Conservation (phyloP, 1,140 invertebrate genomes). For the Cheumatopsyche charites region DNA sequence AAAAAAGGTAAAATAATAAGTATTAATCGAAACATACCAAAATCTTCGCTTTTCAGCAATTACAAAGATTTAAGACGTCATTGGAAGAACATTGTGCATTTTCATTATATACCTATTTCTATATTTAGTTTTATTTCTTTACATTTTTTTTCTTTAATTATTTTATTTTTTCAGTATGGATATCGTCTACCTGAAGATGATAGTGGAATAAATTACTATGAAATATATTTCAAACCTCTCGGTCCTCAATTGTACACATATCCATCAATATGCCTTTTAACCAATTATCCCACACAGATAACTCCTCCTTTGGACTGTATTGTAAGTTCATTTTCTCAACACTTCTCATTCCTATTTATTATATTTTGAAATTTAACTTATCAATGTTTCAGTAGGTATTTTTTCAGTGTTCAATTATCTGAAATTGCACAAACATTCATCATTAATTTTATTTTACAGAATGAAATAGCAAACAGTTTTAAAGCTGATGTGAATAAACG, state of each 20-base stretch:
- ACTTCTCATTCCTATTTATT: background rate
- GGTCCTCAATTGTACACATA: conserved; percentile 54
- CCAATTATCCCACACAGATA: conserved; percentile 53
- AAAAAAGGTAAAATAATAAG: conserved; percentile 56
- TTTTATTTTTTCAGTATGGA: conserved; percentile 55
- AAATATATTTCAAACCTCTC: conserved; percentile 56
- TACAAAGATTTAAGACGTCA: conserved; percentile 60
- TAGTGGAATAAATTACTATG: conserved; percentile 53
- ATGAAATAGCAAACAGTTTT: background rate
- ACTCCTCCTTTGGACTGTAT: conserved; percentile 47
- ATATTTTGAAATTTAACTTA: too few relatives aligned
- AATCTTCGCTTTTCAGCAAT: conserved; percentile 52
- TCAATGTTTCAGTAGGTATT: too few relatives aligned
- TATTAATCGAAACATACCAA: conserved; percentile 51
- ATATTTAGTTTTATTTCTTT: conserved; percentile 8
- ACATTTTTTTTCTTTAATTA: conserved; percentile 5
- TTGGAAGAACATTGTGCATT: conserved; percentile 62
- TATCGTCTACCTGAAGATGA: conserved; percentile 57
- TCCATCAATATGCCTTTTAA: conserved; percentile 56
- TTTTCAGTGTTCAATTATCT: too few relatives aligned
- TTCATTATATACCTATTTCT: background rate
- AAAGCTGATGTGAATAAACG: background rate
- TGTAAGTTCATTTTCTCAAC: background rate
- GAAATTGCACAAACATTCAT: too few relatives aligned
- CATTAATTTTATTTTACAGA: conserved; percentile 3